phyloP scores from a whole-genome alignment of 2,888 invertebrate genomes.

The Caenorhabditis wallacei region DNA sequence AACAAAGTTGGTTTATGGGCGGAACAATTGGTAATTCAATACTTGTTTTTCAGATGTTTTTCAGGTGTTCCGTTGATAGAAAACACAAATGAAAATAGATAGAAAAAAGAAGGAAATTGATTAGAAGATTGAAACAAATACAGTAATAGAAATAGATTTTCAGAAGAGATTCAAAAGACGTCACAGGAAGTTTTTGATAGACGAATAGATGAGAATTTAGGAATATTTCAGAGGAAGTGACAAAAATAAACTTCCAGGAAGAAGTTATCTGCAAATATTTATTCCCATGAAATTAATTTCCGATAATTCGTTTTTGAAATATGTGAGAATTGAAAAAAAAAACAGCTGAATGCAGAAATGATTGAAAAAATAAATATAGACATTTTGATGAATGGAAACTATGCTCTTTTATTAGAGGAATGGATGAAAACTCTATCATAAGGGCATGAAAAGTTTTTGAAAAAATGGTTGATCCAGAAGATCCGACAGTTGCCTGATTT shows the following conservation, averaged over 20 bases:
- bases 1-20: constrained; percentile 3
- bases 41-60: constrained; percentile 17
- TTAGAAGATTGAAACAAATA: neutral
- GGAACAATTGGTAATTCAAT: constrained; percentile 19
- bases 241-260: neutral
- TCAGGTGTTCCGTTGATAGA: constrained; percentile 9
- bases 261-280: neutral
- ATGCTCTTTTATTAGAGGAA: no score
- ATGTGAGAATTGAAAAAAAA: neutral
- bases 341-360: no score
- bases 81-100: neutral
- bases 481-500: no score
- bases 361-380: no score
- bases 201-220: neutral
- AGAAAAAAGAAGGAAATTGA: neutral
- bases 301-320: neutral
- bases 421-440: no score
- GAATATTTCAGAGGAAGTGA: no score
- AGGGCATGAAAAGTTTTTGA: no score
- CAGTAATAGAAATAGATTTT: neutral
- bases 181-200: neutral
- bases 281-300: neutral
- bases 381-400: no score
- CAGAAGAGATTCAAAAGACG: neutral
- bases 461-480: no score